Conservation (phyloP, 2,113 vertebrate genomes). For the Pungitius pungitius region DNA sequence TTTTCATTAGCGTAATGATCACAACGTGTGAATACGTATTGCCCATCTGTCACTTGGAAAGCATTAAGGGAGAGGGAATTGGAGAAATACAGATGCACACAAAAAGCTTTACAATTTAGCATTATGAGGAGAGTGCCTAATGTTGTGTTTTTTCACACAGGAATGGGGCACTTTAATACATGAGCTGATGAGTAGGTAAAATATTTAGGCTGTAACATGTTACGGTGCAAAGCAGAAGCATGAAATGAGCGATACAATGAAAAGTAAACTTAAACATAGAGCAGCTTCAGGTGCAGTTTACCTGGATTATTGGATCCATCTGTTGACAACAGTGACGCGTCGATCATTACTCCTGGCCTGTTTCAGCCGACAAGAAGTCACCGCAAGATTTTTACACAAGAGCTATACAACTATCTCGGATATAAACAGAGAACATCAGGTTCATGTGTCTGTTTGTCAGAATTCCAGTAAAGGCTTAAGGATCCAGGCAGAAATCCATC, state of each 20-base stretch:
- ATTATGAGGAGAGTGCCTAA: not conserved
- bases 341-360: constrained; percentile 18
- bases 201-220: not conserved
- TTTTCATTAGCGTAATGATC: constrained; percentile 17
- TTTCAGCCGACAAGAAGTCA: not conserved
- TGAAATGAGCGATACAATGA: not conserved
- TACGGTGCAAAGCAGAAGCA: not conserved
- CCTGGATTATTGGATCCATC: constrained; percentile 7
- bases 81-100: not conserved
- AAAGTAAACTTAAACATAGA: not conserved
- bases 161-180: not conserved
- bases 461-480: not conserved
- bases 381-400: constrained; percentile 15
- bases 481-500: constrained; percentile 18
- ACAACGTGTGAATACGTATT: not conserved
- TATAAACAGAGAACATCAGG: constrained; percentile 10
- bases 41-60: not conserved
- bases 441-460: constrained; percentile 4
- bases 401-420: constrained; percentile 1
- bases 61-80: not conserved
- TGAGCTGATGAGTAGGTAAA: not conserved
- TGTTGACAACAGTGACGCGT: constrained; percentile 2
- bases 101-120: not conserved
- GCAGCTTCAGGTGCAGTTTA: not conserved
- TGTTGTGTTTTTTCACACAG: not conserved